Evolutionary conservation across 2,113 vertebrate genomes (phyloP).

Genomic region (Mixornis gularis): DNA sequence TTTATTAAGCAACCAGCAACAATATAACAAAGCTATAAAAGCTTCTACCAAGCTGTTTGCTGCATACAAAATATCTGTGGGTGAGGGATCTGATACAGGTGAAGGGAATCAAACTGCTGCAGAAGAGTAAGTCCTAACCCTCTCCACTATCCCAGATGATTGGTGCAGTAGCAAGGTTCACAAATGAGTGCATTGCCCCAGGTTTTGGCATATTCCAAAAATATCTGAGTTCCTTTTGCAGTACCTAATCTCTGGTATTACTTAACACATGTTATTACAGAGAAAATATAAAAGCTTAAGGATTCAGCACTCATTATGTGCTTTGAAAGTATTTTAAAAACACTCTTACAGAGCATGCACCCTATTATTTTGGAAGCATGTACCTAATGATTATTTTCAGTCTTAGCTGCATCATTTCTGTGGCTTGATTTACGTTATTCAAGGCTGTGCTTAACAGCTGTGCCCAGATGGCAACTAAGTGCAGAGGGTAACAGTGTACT

Average conservation of each 20-base stretch:
- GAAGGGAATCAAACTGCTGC: background rate
- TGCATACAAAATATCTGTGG: background rate
- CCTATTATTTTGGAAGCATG: background rate
- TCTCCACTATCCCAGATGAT: background rate
- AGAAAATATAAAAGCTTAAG: background rate
- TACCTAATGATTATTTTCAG: background rate
- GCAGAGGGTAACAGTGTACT: background rate
- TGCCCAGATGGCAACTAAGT: background rate
- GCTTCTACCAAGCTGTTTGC: background rate
- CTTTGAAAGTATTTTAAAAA: background rate
- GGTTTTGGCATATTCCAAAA: background rate
- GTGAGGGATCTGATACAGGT: background rate
- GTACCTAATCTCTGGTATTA: background rate
- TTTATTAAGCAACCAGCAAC: background rate
- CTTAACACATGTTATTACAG: background rate
- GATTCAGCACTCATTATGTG: background rate
- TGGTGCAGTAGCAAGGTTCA: background rate
- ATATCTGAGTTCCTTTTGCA: background rate
- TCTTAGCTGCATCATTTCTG: background rate
- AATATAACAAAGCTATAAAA: background rate
- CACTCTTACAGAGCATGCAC: background rate
- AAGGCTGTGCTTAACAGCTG: background rate
- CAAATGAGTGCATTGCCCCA: accelerated
- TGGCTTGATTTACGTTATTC: background rate
- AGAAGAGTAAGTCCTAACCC: background rate